Evolutionary conservation across 2,797 vertebrate species (phyloP).

Genomic region (Oreochromis grahami): DNA sequence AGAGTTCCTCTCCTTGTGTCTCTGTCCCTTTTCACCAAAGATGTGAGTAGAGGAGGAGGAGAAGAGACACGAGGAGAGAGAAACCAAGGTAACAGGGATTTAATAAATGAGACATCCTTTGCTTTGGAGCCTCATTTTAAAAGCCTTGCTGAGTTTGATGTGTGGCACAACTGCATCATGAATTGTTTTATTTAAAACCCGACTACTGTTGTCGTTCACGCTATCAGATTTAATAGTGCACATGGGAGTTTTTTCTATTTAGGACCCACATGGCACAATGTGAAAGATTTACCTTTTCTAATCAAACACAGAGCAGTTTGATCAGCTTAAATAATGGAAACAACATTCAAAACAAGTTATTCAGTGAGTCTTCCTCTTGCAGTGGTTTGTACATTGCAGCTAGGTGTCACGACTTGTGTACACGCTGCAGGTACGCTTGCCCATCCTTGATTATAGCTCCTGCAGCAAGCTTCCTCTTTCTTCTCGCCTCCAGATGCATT

Average conservation of each 20-base stretch:
- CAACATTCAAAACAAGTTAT: neutral
- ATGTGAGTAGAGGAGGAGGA: neutral
- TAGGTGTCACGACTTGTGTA: neutral
- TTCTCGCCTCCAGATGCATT: neutral
- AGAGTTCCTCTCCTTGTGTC: neutral
- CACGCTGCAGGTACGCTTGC: neutral
- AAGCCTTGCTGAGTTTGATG: neutral
- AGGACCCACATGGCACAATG: neutral
- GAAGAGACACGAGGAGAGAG: neutral
- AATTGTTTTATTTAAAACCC: neutral
- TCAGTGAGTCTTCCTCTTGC: neutral
- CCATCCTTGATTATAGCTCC: neutral
- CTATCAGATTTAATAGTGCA: neutral
- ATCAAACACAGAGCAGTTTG: neutral
- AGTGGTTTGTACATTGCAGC: neutral
- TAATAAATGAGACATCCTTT: neutral
- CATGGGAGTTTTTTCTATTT: neutral
- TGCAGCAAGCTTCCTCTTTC: neutral
- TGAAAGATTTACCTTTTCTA: neutral
- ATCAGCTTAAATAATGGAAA: neutral
- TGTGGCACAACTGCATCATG: neutral
- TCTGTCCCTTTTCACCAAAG: neutral
- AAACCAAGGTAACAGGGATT: neutral
- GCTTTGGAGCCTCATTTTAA: neutral
- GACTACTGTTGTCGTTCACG: neutral